These are phyloP conservation scores for Hydrophis major DNA, from an alignment of 2,797 vertebrate species.

Conservation along the genomic window DNA sequence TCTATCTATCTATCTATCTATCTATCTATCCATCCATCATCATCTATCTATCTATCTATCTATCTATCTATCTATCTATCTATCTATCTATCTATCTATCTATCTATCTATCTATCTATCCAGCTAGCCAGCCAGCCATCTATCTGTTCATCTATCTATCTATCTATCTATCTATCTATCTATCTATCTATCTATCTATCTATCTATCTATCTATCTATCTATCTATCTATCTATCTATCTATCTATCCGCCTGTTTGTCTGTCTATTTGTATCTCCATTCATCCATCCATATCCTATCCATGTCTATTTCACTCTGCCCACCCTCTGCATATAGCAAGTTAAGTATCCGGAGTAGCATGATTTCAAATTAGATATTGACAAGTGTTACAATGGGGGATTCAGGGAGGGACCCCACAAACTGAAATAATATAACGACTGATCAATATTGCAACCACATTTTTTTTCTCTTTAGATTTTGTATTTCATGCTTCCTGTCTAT, in stretches of 20 bases:
- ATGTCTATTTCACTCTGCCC: background rate
- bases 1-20: too few relatives aligned
- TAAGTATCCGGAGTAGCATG: background rate
- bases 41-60: too few relatives aligned
- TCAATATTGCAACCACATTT: conserved; percentile 77
- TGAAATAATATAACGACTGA: conserved; percentile 76
- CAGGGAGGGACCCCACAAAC: conserved; percentile 63
- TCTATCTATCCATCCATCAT: too few relatives aligned
- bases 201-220: too few relatives aligned
- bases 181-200: too few relatives aligned
- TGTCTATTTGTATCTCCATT: background rate
- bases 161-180: too few relatives aligned
- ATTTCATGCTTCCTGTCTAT: conserved; percentile 46
- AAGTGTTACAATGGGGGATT: conserved; percentile 67
- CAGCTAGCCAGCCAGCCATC: too few relatives aligned
- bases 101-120: too few relatives aligned
- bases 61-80: too few relatives aligned
- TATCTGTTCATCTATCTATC: too few relatives aligned
- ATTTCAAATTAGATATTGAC: conserved; percentile 31
- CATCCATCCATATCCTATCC: conserved; percentile 7
- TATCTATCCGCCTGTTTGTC: background rate
- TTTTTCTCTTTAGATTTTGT: conserved; percentile 56
- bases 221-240: too few relatives aligned
- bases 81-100: background rate
- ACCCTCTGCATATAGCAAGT: background rate